Evolutionary conservation across 2,797 vertebrate genomes (phyloP).

Genomic region (Hipposideros larvatus): DNA sequence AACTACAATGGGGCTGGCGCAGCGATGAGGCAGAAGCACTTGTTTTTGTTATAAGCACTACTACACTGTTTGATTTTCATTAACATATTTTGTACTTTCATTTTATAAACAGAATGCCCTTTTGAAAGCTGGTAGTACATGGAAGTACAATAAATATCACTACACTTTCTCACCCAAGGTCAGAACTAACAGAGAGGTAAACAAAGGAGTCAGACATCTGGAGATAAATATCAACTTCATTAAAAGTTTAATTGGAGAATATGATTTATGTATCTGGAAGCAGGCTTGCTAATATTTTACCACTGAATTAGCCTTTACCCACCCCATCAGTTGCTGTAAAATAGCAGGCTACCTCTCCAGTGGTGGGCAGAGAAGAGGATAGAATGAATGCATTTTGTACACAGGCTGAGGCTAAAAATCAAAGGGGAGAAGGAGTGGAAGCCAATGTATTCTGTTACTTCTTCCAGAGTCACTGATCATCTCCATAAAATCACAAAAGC

Average conservation of each 20-base stretch:
- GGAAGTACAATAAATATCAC: not conserved
- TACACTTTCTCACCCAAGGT: not conserved
- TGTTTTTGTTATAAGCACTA: not conserved
- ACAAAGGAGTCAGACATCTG: not conserved
- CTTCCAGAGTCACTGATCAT: not conserved
- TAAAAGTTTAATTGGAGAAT: slow-evolving; percentile 1
- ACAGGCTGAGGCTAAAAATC: not conserved
- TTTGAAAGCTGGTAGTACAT: not conserved
- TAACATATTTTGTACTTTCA: not conserved
- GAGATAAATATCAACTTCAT: not conserved
- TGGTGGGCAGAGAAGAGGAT: not conserved
- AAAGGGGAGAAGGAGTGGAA: not conserved
- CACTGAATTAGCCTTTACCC: not conserved
- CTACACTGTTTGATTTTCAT: not conserved
- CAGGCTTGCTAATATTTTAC: not conserved
- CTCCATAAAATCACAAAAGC: not conserved
- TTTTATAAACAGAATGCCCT: slow-evolving; percentile 7
- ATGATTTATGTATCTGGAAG: not conserved
- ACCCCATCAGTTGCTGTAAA: not conserved
- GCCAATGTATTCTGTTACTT: not conserved
- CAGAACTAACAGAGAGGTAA: slow-evolving; percentile 9
- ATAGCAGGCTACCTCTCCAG: not conserved
- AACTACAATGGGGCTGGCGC: not conserved
- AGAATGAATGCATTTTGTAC: not conserved
- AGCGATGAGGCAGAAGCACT: not conserved